Base-by-base conservation (phyloP, 2,797 vertebrate genomes). In the Acanthurus lineatus region DNA sequence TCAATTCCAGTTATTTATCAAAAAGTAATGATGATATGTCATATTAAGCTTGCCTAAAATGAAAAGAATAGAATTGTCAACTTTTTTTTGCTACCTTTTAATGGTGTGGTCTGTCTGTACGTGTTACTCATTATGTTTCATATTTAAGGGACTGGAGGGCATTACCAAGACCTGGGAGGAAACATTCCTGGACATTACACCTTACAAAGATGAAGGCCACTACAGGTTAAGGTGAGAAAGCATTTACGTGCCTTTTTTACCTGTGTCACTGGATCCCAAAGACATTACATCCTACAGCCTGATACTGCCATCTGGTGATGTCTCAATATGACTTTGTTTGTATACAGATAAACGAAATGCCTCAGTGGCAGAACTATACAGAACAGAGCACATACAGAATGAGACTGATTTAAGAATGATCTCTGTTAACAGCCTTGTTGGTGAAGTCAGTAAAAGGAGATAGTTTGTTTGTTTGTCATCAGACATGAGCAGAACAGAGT, bases 181-280 rank as follows among this genome's bases (percentile, higher is more conserved):
- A 22, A 95, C 63, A 0, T 64, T 69, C 47, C 88, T 98, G 45
- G 96, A 97, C 77, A 92, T 97, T 28, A 73, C 73, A 9, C 92
- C 95, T 1, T 96, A 97, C 88, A 97, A 97, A 91, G 93, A 96
- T 65, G 94, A 96, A 61, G 96, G 96, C 56, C 95, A 97, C 80
- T 93, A 94, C 81, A 84, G 86, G 15, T 92, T 98, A 38, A 96
- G 95, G 97, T 98, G 79, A 90, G 91, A 60, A 16, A 49, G 1
- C 19, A 0, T 19, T 11, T 76, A 1, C 67, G 42, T 59, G 19
- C 59, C 35, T 69, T 19, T 42, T 53, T 63, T 28, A 67, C 12
- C 6, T 54, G 35, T 6, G 15, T 51, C 6, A 15, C 17, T 57
- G 6, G 6, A 59, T 71, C 38, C 44, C 14, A 54, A 51, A 32